Evolutionary conservation across 2,888 invertebrate genomes (phyloP), one percentile per base, ranked within the genome.

Genomic region (Prostheceraeus crozeri): DNA sequence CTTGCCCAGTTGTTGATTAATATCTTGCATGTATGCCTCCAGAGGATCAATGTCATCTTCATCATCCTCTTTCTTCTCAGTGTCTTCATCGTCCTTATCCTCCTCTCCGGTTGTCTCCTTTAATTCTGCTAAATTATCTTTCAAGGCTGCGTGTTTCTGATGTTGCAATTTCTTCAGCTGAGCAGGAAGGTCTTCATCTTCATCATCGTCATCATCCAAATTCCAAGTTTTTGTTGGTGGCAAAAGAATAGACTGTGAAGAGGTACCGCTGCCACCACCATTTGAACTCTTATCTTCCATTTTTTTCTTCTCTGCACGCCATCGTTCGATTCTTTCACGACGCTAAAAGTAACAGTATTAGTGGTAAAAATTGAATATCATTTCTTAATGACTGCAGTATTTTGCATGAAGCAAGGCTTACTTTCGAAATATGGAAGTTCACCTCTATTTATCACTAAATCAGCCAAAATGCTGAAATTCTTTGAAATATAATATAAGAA

Each of bases 21-120:
- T 21, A 30, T 62, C 87, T 77, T 85, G 84, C 98, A 99, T 98
- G 72, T 86, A 99, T 3, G 94, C 96, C 81, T 98, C 98, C 27
- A 99, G 78, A 0, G 96, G 87, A 80, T 99, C 96, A 48, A 88
- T 83, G 72, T 91, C 91, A 64, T 87, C 87, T 67, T 84, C 84
- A n/a, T 60, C 10, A 70, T 72, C 73, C 63, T 70, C 71, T 60
- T 68, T 69, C 33, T 68, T 67, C 10, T 66, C 66, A 21, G 65
- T 67, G 23, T 66, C 65, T 25, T 68, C 64, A 55, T 63, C 63
- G 14, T 58, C 65, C 21, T 64, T 60, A 16, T 75, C 78, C 46
- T 76, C 75, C 45, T 67, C 58, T 66, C 81, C 80, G 84, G 86
- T 68, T 10, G 70, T 71, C 23, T 72, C 52, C 8, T 62, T 64